Base-by-base conservation (phyloP, 2,797 vertebrate species). In the Chloroceryle inda region DNA sequence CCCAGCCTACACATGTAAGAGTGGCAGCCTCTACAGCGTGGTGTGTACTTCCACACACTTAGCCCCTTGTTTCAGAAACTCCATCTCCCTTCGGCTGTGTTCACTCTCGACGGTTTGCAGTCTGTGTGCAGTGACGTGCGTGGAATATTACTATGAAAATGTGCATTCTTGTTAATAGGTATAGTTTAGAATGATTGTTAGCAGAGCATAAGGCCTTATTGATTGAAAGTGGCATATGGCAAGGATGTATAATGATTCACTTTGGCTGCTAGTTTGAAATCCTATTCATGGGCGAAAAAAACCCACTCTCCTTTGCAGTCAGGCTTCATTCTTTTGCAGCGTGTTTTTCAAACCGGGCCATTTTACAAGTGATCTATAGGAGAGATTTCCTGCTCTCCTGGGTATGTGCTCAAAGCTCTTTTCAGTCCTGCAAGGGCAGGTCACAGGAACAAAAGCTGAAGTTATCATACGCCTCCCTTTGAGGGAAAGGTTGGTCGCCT, bases 141-240 rank as follows among this genome's bases (percentile, higher is more conserved):
- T 13, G 66, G 95, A 93, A 94, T 96, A 95, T 96, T 80, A 47
- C 95, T 91, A 87, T 14, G n/a, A 87, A 96, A 97, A 97, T 95
- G 86, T 96, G 95, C 81, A 45, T 96, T 97, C 95, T 93, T 92
- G 92, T 92, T 97, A 97, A 96, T 94, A 97, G 96, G 89, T 93
- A 82, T 85, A 58, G 93, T 95, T 96, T 96, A 90, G 91, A 90
- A 95, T 95, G 95, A 97, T 97, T 97, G 95, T 97, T 96, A 97
- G 92, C 96, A 82, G 95, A 97, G 95, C 94, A 97, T 94, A 97
- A 97, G 96, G 95, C 94, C 95, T 96, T 97, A 97, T 97, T 96
- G 95, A 97, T 96, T 97, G 97, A 96, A 95, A 96, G 95, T 96
- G 97, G 95, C 97, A 97, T 97, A 97, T 97, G 97, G 97, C 91